Conservation (phyloP, 2,888 invertebrate species). For the Conomelus anceps region DNA sequence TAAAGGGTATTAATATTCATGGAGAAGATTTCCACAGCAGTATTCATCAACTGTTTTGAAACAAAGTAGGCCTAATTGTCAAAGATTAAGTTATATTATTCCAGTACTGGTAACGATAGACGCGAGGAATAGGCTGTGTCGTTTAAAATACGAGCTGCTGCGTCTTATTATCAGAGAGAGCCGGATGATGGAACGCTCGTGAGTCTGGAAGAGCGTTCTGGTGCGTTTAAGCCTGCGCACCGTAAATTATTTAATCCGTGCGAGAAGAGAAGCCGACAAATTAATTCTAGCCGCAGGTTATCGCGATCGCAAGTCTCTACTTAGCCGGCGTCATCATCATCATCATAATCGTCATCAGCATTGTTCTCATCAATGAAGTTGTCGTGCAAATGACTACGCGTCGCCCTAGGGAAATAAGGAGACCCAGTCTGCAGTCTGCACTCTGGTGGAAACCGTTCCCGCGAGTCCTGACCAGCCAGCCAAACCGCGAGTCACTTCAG, state of each 20-base stretch:
- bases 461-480: too few species aligned
- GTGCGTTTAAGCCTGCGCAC: not conserved
- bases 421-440: not conserved
- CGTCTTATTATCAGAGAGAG: not conserved
- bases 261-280: not conserved
- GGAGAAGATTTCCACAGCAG: too few species aligned
- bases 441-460: not conserved
- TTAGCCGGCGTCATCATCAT: not conserved
- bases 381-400: not conserved
- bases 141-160: not conserved
- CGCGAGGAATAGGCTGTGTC: too few species aligned
- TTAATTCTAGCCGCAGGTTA: not conserved
- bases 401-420: not conserved
- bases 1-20: too few species aligned
- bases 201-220: not conserved
- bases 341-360: not conserved
- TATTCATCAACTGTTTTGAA: too few species aligned
- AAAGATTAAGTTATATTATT: too few species aligned
- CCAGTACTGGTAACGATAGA: not conserved
- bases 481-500: not conserved
- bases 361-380: not conserved
- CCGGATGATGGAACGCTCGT: not conserved
- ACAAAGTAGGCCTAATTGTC: too few species aligned
- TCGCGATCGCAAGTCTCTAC: not conserved
- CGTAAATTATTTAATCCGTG: not conserved